Percentiles rank a stretch among this genome's conserved stretches.
Evolutionary conservation across 2,888 invertebrate genomes (phyloP).

Genomic region (Flabesymbios commensalis): DNA sequence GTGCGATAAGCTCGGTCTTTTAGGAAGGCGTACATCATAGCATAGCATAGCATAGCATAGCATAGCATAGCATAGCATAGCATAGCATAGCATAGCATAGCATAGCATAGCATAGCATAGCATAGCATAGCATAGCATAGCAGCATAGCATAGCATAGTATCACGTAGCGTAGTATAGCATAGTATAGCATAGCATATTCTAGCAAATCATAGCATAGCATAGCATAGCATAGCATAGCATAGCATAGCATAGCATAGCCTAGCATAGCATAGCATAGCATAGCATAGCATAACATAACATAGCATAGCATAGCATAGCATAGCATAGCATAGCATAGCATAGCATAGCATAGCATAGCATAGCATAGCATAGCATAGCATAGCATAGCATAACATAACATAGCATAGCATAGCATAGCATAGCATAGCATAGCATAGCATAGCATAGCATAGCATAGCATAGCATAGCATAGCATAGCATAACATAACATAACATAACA

Average conservation of each 20-base stretch:
- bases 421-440: too few relatives aligned
- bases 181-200: background rate
- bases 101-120: background rate
- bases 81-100: background rate
- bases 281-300: background rate
- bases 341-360: background rate
- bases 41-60: background rate
- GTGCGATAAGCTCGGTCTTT: background rate
- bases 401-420: too few relatives aligned
- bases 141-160: constrained; percentile 5
- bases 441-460: too few relatives aligned
- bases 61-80: background rate
- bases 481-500: too few relatives aligned
- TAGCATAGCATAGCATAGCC: constrained; percentile 1
- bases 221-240: constrained; percentile 9
- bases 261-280: too few relatives aligned
- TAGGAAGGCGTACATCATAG: background rate
- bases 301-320: background rate
- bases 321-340: background rate
- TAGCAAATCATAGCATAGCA: constrained; percentile 4
- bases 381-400: too few relatives aligned
- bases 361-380: background rate
- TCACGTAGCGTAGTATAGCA: constrained; percentile 4
- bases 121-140: background rate
- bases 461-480: too few relatives aligned